Base-by-base conservation (phyloP, 2,888 invertebrate genomes). In the Ischnura elegans region DNA sequence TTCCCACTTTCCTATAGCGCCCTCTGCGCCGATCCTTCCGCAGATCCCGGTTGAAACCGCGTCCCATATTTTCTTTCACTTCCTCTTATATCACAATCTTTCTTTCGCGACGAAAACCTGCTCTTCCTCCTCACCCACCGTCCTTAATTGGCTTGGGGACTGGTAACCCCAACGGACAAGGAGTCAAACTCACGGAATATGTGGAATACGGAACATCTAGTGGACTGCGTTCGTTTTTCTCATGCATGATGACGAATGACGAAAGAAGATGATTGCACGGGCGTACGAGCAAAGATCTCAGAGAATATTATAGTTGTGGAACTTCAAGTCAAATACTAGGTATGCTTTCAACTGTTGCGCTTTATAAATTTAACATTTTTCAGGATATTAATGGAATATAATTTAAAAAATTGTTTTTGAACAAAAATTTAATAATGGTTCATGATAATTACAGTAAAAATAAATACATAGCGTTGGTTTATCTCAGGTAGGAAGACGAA, bases 101-200 rank as follows among this genome's bases (percentile, higher is more conserved):
- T 43, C 42, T n/a, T n/a, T 85, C 85, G 6, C 13, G 42, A 45
- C 61, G 0, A 61, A 61, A 46, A 51, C 51, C 47, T 36, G 29
- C 87, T n/a, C n/a, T 43, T n/a, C 21, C 51, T 8, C 61, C n/a
- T 61, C 61, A n/a, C 16, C 76, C 2, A 19, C 2, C 87, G 21
- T 21, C 42, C 43, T 66, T 90, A 90, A 90, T 90, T 90, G 90
- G 90, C 61, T 87, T 36, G 87, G 51, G 5, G 25, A 16, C 87
- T 87, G 87, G 61, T 87, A 55, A 42, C 55, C 43, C 42, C n/a
- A 36, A 21, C 46, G 10, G 47, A n/a, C 51, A 19, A 55, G n/a
- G 61, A n/a, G 8, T 25, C n/a, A 10, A 87, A 87, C 87, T 25
- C 21, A 42, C 61, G 61, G 55, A 87, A 87, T 51, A 61, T 87